Percentiles rank a stretch among this genome's conserved stretches.
These are phyloP conservation scores for Ischnus inquisitorius DNA, from an alignment of 2,888 invertebrate genomes.

Conservation along the genomic window DNA sequence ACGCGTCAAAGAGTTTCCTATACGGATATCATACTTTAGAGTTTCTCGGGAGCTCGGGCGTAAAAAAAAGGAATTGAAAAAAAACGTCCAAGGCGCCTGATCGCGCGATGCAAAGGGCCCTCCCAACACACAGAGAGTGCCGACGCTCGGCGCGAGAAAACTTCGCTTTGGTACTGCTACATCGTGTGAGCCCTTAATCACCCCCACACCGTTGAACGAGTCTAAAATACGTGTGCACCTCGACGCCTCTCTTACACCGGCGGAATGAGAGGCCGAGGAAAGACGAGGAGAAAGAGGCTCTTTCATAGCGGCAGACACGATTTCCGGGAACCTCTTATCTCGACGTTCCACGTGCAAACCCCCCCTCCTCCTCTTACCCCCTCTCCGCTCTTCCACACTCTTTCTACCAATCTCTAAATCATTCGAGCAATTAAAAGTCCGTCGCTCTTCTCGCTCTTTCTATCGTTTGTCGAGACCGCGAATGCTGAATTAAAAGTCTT, in stretches of 20 bases:
- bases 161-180: slow-evolving; percentile 27
- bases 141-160: slow-evolving; percentile 27
- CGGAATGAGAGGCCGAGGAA: slow-evolving; percentile 41
- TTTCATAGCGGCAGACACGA: slow-evolving; percentile 64
- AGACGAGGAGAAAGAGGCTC: slow-evolving; percentile 57
- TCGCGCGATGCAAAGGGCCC: slow-evolving; percentile 31
- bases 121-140: slow-evolving; percentile 13
- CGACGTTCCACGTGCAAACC: slow-evolving; percentile 60
- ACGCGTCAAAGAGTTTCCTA: slow-evolving; percentile 25
- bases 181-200: slow-evolving; percentile 63
- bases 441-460: slow-evolving; percentile 65
- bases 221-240: slow-evolving; percentile 50
- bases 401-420: slow-evolving; percentile 67
- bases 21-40: slow-evolving; percentile 52
- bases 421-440: slow-evolving; percentile 82
- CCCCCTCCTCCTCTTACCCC: background rate
- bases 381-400: slow-evolving; percentile 21
- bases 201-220: slow-evolving; percentile 52
- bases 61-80: background rate
- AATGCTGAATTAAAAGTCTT: slow-evolving; percentile 55
- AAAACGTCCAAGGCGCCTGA: slow-evolving; percentile 57
- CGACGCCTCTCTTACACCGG: slow-evolving; percentile 66
- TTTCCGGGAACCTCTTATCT: slow-evolving; percentile 67
- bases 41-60: slow-evolving; percentile 13
- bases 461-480: slow-evolving; percentile 34